Base-by-base conservation (phyloP, 1,140 invertebrate genomes). In the Spodoptera litura region DNA sequence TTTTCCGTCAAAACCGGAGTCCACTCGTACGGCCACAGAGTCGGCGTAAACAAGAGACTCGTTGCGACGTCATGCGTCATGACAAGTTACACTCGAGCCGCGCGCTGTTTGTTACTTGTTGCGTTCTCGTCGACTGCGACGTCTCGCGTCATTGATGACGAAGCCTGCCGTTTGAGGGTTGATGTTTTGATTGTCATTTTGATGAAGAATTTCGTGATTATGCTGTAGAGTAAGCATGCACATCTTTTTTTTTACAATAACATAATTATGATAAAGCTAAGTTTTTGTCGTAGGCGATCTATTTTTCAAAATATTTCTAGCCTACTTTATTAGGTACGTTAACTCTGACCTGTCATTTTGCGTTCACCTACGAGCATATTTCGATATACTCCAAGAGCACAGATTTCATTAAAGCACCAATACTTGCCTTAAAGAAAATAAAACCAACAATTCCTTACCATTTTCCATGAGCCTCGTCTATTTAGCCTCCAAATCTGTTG, bases 61-160 rank as follows among this genome's bases (percentile, higher is more conserved):
- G n/a, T 56, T 31, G 55, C 71, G 53, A 73, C 38, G 31, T 56
- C 51, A 49, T 59, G 73, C 38, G 31, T 56, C 51, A 49, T 59
- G 73, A 75, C 73, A 75, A 75, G 58, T 75, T 64, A 64, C 73
- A 53, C 59, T 75, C 52, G 64, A 68, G 49, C 64, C 38, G 12
- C 38, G 61, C 38, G 35, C 13, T 49, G 55, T 73, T 59, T 64
- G 59, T 53, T 15, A 75, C 73, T 75, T 75, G 73, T 75, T 75
- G 73, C 73, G 59, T 75, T 27, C 9, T 51, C 64, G 64, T 52
- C 56, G 38, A 31, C 31, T 31, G 31, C 31, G 31, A 59, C 71
- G 55, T 59, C 56, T 61, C 56, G 55, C 31, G 49, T 75, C 72
- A 74, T 38, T 27, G 73, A 75, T 62, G 59, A 64, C 49, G 58